phyloP scores from a whole-genome alignment of 2,888 invertebrate genomes.

The Caenorhabditis sp. region DNA sequence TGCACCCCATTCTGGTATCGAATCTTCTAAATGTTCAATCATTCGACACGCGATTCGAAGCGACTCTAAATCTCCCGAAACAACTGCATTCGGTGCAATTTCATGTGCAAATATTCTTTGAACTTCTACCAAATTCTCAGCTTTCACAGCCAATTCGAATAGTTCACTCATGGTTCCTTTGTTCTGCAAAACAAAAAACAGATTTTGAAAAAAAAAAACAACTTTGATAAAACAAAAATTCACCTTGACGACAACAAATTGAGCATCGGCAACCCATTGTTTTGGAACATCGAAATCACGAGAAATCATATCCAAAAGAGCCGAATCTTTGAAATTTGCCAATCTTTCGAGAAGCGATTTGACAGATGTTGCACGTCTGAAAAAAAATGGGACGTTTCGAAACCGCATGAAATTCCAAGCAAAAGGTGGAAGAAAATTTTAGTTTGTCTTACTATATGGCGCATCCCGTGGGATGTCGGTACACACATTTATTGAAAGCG shows the following conservation, averaged over 20 bases:
- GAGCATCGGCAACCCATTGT: conserved; percentile 50
- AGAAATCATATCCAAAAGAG: conserved; percentile 20
- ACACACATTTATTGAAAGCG: too few relatives aligned
- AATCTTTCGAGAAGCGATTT: conserved; percentile 29
- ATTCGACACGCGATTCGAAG: conserved; percentile 30
- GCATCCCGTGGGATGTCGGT: too few relatives aligned
- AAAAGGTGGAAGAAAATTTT: too few relatives aligned
- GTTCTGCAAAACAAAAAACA: conserved; percentile 5
- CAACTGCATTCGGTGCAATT: conserved; percentile 52
- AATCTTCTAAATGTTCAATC: conserved; percentile 36
- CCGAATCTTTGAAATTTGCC: conserved; percentile 16
- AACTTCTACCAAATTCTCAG: conserved; percentile 25
- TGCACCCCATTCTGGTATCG: conserved; percentile 50
- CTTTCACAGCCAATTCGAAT: conserved; percentile 39
- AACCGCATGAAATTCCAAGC: too few relatives aligned
- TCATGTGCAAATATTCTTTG: conserved; percentile 44
- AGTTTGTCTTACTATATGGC: too few relatives aligned
- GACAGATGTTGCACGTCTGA: conserved; percentile 23
- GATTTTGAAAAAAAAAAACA: not conserved
- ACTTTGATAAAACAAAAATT: not conserved
- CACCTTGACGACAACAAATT: conserved; percentile 42
- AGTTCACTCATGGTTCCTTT: conserved; percentile 21
- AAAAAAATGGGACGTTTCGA: not conserved
- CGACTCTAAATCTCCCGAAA: conserved; percentile 29
- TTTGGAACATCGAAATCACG: conserved; percentile 32